Base-by-base conservation (phyloP, 2,797 vertebrate species). In the Cottoperca gobio region DNA sequence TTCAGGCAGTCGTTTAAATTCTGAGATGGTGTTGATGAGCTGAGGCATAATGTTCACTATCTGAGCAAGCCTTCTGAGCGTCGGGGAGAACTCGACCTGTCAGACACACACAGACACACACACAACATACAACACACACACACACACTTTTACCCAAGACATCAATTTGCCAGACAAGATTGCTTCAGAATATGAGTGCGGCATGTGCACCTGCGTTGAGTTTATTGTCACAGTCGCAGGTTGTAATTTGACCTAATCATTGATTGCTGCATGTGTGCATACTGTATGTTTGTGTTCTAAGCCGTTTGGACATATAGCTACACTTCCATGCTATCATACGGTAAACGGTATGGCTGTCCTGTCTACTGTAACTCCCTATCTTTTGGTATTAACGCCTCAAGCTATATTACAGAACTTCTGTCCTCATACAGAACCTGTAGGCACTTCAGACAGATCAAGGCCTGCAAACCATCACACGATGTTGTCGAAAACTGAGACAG, bases 81-180 rank as follows among this genome's bases (percentile, higher is more conserved):
- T 89, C 0, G 97, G 97, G 7, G 95, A 97, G 87, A 97, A 97
- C 60, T 95, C 95, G 52, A 97, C 93, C 97, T 98, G 83, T 76
- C 48, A 62, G 73, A 39, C n/a, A n/a, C n/a, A 71, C 42, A 78
- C 17, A 70, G 7, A 67, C 13, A 76, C 5, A 54, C 5, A 17
- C 11, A 61, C 2, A 50, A 48, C 28, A 45, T 2, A 46, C 19
- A 31, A 24, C 0, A 54, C 26, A 52, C 13, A 46, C n/a, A 21
- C 19, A 46, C 26, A 54, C 10, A 19, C 37, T 33, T 50, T 60
- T 60, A 70, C 8, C 17, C 16, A 50, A 17, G 19, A 37, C 49
- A 39, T 49, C 5, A 39, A 35, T 45, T 48, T 3, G 2, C 43
- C n/a, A n/a, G n/a, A n/a, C n/a, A n/a, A n/a, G n/a, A n/a, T n/a